Conservation (phyloP, 2,888 invertebrate species). For the Lasioglossum calceatum region DNA sequence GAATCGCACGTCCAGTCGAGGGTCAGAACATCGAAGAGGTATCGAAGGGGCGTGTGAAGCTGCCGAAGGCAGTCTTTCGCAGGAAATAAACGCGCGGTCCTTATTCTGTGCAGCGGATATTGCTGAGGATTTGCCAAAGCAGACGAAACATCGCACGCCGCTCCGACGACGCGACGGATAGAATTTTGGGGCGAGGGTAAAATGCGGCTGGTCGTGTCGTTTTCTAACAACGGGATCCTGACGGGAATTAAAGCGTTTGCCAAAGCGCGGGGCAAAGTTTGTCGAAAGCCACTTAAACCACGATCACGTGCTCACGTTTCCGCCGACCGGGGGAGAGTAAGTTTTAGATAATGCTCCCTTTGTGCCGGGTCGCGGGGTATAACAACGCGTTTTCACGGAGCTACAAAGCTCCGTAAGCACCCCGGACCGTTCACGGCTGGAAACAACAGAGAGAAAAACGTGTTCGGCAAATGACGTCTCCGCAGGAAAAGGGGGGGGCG, state of each 20-base stretch:
- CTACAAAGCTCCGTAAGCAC: slow-evolving; percentile 43
- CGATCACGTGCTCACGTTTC: slow-evolving; percentile 38
- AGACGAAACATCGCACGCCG: neutral
- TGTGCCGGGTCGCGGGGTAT: slow-evolving; percentile 10
- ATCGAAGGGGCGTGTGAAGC: neutral
- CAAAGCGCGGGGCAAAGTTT: slow-evolving; percentile 34
- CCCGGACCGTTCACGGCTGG: neutral
- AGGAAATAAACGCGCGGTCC: neutral
- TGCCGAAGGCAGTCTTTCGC: neutral
- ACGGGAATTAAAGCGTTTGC: slow-evolving; percentile 37
- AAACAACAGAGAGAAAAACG: neutral
- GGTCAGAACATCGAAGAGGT: neutral
- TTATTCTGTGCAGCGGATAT: neutral
- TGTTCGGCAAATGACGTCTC: slow-evolving; percentile 43
- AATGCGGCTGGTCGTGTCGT: neutral
- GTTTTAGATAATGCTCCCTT: slow-evolving; percentile 59
- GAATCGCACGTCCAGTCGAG: too few relatives aligned
- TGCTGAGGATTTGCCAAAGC: slow-evolving; percentile 7
- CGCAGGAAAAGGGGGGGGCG: neutral
- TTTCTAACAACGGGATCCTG: neutral
- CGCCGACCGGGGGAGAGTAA: slow-evolving; percentile 32
- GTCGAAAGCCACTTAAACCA: slow-evolving; percentile 52
- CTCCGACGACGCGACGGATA: neutral
- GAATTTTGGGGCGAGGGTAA: neutral
- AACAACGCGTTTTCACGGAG: slow-evolving; percentile 46